These are phyloP conservation scores for Lycaon pictus DNA, from an alignment of 2,113 vertebrate genomes.

Conservation along the genomic window DNA sequence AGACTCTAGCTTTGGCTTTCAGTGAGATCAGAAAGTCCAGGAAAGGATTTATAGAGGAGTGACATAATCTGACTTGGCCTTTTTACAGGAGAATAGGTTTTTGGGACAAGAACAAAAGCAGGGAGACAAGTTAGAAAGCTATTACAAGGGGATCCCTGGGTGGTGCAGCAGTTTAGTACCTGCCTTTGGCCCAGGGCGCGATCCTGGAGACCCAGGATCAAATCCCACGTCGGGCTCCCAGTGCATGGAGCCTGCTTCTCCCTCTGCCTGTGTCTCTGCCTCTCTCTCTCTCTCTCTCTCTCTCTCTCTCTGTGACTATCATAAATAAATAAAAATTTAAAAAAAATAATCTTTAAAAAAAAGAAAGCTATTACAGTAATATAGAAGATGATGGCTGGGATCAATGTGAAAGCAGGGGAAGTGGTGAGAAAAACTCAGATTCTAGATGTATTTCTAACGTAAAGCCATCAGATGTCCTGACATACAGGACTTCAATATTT, in stretches of 20 bases:
- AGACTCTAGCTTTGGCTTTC: neutral
- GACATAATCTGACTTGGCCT: neutral
- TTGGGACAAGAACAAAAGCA: neutral
- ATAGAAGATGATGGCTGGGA: neutral
- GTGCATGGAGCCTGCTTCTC: no score
- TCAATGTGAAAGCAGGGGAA: neutral
- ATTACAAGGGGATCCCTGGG: neutral
- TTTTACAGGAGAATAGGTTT: neutral
- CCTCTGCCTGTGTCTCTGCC: no score
- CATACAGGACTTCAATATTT: neutral
- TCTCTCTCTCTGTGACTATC: no score
- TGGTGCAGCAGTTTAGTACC: no score
- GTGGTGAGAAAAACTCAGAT: neutral
- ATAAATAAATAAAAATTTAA: no score
- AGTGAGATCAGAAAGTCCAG: neutral
- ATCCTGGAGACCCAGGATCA: no score
- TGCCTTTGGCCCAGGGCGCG: no score
- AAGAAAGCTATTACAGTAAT: neutral
- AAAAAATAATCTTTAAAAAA: no score
- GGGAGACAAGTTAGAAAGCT: neutral
- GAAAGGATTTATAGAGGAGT: neutral
- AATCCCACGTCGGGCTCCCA: no score
- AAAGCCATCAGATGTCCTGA: neutral
- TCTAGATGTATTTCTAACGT: neutral
- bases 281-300: no score